phyloP scores from a whole-genome alignment of 2,113 vertebrate genomes.

The Drymodes brunneopygia region DNA sequence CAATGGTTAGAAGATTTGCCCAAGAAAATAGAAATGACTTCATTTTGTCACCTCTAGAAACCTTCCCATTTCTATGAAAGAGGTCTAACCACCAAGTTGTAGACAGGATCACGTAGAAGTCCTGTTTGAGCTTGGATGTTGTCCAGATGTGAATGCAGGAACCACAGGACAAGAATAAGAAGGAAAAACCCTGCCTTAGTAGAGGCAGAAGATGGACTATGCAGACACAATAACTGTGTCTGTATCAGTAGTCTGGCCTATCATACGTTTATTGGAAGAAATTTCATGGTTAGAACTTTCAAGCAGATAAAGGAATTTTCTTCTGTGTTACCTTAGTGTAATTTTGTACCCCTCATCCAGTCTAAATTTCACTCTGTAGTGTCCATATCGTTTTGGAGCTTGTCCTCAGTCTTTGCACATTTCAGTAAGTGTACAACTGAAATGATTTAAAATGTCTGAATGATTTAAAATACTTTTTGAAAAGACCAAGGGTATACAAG shows the following conservation, averaged over 20 bases:
- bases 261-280: neutral
- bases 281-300: neutral
- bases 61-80: neutral
- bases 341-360: neutral
- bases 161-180: neutral
- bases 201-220: neutral
- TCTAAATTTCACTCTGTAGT: neutral
- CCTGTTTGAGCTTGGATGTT: neutral
- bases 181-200: neutral
- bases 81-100: neutral
- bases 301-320: neutral
- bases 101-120: fast-evolving
- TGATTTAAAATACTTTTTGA: neutral
- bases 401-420: neutral
- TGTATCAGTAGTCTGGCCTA: neutral
- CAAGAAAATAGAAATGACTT: neutral
- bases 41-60: neutral
- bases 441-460: neutral
- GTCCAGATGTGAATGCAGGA: neutral
- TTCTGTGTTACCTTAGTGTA: neutral
- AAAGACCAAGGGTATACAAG: neutral
- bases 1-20: neutral
- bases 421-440: neutral
- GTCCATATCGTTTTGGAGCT: neutral
- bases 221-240: neutral